Evolutionary conservation across 1,140 invertebrate species (phyloP), one percentile per base, ranked within the genome.

Genomic region (Drosophila micromelanica): DNA sequence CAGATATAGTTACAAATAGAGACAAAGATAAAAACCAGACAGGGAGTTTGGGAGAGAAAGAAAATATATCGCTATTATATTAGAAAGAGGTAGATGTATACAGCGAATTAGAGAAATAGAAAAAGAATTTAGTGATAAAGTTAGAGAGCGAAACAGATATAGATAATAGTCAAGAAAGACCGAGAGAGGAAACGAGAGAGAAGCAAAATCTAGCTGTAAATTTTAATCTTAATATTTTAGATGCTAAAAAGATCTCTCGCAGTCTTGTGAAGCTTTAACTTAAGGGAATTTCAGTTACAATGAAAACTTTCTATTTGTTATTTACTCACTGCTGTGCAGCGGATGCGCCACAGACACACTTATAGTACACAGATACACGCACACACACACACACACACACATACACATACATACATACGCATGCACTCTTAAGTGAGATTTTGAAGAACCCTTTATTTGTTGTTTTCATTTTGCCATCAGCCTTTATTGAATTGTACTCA

Each of bases 391-490:
- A 30, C 40, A 20, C 15, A 54, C 32, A 57, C 45, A 56, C 20
- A 30, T 30, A 54, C 32, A 57, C 45, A 27, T 8, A 46, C 17
- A 30, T 30, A 20, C 15, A 54, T 20, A 57, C 45, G 30, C n/a
- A 32, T 7, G n/a, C 11, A 54, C 62, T 23, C 15, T 13, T 12
- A 57, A 62, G 5, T 63, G 43, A 20, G n/a, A 23, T 11, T 70
- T 56, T 73, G 30, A 45, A 73, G 56, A 84, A 76, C 80, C 76
- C 80, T 84, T 84, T 43, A 48, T 7, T 7, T 49, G 35, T 27
- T 46, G 17, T 23, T 20, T n/a, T 55, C 49, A 5, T 51, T 9
- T 38, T 68, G 7, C 51, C 15, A 42, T 30, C 20, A 17, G 13
- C 8, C 59, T 61, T 54, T 55, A 62, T 46, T 72, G 12, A 67